phyloP scores from a whole-genome alignment of 2,888 invertebrate species.

The Oscheius onirici region DNA sequence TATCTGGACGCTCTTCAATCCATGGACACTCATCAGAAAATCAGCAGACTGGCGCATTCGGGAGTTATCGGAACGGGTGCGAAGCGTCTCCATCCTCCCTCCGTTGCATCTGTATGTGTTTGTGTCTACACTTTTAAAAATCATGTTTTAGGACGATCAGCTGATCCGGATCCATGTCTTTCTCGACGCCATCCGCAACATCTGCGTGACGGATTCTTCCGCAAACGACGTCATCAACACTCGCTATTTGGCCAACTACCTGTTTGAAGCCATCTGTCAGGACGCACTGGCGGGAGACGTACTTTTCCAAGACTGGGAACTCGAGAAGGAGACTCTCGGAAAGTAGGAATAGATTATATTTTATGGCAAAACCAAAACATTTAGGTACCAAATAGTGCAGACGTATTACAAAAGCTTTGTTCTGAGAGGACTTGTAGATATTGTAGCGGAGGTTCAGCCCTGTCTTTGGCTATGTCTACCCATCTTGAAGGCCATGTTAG shows the following conservation, averaged over 20 bases:
- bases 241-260: slow-evolving; percentile 16
- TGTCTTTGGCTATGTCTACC: slow-evolving; percentile 49
- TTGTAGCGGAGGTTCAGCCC: slow-evolving; percentile 40
- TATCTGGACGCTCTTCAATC: slow-evolving; percentile 23
- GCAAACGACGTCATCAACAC: slow-evolving; percentile 5
- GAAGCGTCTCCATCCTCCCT: not conserved
- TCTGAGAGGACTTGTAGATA: slow-evolving; percentile 35
- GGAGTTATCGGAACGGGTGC: slow-evolving; percentile 28
- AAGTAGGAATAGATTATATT: slow-evolving; percentile 23
- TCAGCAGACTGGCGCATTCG: slow-evolving; percentile 26
- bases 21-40: slow-evolving; percentile 26
- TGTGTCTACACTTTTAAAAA: not conserved
- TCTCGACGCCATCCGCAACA: slow-evolving; percentile 19
- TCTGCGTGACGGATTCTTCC: not conserved
- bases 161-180: slow-evolving; percentile 19
- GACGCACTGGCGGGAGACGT: slow-evolving; percentile 35
- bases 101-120: slow-evolving; percentile 5
- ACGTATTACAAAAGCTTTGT: slow-evolving; percentile 8
- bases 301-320: slow-evolving; percentile 37
- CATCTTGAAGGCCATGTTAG: slow-evolving; percentile 48
- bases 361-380: not conserved
- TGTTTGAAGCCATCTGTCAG: slow-evolving; percentile 34
- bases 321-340: slow-evolving; percentile 39
- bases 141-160: slow-evolving; percentile 21
- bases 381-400: slow-evolving; percentile 24